Evolutionary conservation across 1,140 invertebrate genomes (phyloP).

Genomic region (Drosophila watanabei): DNA sequence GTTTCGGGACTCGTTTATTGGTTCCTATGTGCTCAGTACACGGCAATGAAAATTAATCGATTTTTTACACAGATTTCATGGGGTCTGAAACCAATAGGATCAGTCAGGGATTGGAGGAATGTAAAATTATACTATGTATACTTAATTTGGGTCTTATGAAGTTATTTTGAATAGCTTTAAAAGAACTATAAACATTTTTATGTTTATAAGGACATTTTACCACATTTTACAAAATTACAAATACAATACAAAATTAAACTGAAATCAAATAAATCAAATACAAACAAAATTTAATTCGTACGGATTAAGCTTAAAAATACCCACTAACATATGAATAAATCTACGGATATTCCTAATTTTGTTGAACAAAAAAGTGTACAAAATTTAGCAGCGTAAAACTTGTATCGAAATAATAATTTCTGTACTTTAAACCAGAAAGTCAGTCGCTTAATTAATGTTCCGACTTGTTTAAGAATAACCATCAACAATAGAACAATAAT

Average conservation of each 20-base stretch:
- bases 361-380: too few species aligned
- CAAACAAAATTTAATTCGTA: too few species aligned
- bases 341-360: too few species aligned
- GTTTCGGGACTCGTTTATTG: constrained; percentile 25
- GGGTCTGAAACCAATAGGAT: neutral
- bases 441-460: neutral
- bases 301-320: too few species aligned
- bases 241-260: too few species aligned
- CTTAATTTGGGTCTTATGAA: too few species aligned
- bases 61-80: neutral
- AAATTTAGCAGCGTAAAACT: neutral
- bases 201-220: too few species aligned
- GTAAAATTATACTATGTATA: neutral
- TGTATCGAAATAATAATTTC: neutral
- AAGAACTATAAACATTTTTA: neutral
- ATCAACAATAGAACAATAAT: neutral
- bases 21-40: constrained; percentile 30
- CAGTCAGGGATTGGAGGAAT: neutral
- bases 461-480: neutral
- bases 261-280: too few species aligned
- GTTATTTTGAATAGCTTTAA: neutral
- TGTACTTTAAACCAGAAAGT: neutral
- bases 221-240: too few species aligned
- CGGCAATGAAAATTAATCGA: constrained; percentile 5
- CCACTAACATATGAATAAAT: too few species aligned